These are phyloP conservation scores for Onthophagus sagittarius DNA, from an alignment of 2,888 invertebrate genomes.

Conservation along the genomic window DNA sequence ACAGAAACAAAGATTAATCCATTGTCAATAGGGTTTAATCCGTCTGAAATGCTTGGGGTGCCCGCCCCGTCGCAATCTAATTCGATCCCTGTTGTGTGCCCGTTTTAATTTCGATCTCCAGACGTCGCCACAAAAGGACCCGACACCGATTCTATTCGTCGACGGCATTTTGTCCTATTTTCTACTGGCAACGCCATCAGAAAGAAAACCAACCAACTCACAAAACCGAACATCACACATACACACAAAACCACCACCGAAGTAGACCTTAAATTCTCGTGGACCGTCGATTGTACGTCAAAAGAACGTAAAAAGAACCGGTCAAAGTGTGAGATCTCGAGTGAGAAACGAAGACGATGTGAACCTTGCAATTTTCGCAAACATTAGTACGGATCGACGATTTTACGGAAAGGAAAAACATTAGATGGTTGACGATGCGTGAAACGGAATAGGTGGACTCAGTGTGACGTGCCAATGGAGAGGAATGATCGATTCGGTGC, in stretches of 20 bases:
- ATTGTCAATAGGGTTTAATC: not conserved
- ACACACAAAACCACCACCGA: no score
- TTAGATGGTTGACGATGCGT: not conserved
- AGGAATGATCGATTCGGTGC: not conserved
- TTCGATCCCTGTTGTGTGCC: not conserved
- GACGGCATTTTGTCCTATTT: not conserved
- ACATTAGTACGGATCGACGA: not conserved
- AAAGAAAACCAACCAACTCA: not conserved
- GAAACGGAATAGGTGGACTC: not conserved
- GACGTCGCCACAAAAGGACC: not conserved
- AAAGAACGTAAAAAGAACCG: not conserved
- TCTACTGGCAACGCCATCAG: not conserved
- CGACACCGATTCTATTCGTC: not conserved
- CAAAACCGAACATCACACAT: no score
- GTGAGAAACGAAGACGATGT: not conserved
- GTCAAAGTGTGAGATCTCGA: not conserved
- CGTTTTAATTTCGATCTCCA: not conserved
- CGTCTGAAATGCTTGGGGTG: not conserved
- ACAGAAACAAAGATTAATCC: not conserved
- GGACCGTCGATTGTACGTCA: not conserved
- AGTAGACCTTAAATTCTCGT: not conserved
- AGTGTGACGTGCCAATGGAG: not conserved
- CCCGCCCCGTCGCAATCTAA: not conserved
- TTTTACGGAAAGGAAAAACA: not conserved
- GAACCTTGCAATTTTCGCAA: not conserved